Evolutionary conservation across 64 coral and sea anemone genomes (phyloP).

Genomic region (Stylophora pistillata): DNA sequence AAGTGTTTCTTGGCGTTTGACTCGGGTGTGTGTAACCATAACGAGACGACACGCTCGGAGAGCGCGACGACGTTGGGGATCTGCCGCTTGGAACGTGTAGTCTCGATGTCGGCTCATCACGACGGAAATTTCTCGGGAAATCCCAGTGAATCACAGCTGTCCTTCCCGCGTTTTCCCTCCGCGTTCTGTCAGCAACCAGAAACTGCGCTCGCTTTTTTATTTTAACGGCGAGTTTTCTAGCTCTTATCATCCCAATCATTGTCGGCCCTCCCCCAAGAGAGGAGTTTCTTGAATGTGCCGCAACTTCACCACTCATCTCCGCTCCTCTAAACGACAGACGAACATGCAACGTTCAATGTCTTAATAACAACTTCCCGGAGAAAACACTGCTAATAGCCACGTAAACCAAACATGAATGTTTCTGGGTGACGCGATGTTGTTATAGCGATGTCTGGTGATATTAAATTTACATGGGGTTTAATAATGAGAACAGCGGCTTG

Average conservation of each 20-base stretch:
- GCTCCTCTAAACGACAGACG: background rate
- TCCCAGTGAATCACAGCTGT: slow-evolving; percentile 79
- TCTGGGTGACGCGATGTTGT: slow-evolving; percentile 12
- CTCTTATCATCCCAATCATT: slow-evolving; percentile 97
- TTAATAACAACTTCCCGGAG: background rate
- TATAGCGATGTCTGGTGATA: slow-evolving; percentile 21
- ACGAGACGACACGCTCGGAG: slow-evolving; percentile 62
- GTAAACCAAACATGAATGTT: slow-evolving; percentile 32
- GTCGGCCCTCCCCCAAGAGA: slow-evolving; percentile 64
- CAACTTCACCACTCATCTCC: slow-evolving; percentile 47
- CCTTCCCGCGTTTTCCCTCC: slow-evolving; percentile 77
- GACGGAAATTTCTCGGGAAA: slow-evolving; percentile 61
- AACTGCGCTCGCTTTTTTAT: slow-evolving; percentile 94
- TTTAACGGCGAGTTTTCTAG: slow-evolving; percentile 89
- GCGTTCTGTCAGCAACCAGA: slow-evolving; percentile 77
- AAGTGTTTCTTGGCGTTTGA: slow-evolving; percentile 62
- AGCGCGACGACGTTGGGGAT: slow-evolving; percentile 58
- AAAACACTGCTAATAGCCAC: background rate
- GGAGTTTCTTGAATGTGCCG: slow-evolving; percentile 54
- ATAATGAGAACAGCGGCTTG: background rate
- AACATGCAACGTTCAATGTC: background rate
- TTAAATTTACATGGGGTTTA: slow-evolving; percentile 47
- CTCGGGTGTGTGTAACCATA: slow-evolving; percentile 7
- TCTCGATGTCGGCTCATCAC: slow-evolving; percentile 31
- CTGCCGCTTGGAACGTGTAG: slow-evolving; percentile 6